phyloP scores from a whole-genome alignment of 2,888 invertebrate genomes.

The Epirrita christyi region DNA sequence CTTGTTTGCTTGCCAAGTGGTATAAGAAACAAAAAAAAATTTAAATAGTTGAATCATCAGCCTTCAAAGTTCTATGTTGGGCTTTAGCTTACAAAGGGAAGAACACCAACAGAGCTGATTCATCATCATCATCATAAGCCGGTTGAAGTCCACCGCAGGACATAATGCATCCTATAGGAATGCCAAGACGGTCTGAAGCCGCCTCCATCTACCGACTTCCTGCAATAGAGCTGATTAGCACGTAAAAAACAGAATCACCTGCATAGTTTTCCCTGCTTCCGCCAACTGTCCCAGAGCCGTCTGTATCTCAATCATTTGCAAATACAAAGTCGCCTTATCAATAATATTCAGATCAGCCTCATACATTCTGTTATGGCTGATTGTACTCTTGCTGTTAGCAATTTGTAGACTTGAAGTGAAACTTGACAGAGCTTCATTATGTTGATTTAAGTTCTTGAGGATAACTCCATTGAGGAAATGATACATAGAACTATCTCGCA shows the following conservation, averaged over 20 bases:
- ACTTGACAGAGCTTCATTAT: slow-evolving; percentile 89
- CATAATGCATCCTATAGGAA: neutral
- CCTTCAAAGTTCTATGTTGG: neutral
- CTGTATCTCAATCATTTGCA: slow-evolving; percentile 93
- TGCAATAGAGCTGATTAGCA: too few relatives aligned
- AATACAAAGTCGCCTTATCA: slow-evolving; percentile 94
- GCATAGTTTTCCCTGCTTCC: slow-evolving; percentile 93
- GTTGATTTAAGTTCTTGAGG: slow-evolving; percentile 89
- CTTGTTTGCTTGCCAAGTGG: too few relatives aligned
- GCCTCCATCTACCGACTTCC: too few relatives aligned
- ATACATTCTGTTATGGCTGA: slow-evolving; percentile 56
- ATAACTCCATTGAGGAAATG: slow-evolving; percentile 94
- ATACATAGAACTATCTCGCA: slow-evolving; percentile 95
- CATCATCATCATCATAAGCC: neutral
- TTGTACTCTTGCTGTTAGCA: slow-evolving; percentile 69
- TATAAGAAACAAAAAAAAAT: too few relatives aligned
- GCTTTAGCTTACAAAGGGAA: neutral
- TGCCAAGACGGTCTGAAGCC: neutral
- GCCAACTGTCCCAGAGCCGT: slow-evolving; percentile 87
- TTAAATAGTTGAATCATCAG: too few relatives aligned
- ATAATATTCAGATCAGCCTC: slow-evolving; percentile 84
- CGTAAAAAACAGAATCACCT: slow-evolving; percentile 71
- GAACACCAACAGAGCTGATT: neutral
- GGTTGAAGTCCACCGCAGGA: neutral
- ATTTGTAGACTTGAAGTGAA: slow-evolving; percentile 90